phyloP scores from a whole-genome alignment of 2,888 invertebrate genomes.

The Drosophila fungiperda region DNA sequence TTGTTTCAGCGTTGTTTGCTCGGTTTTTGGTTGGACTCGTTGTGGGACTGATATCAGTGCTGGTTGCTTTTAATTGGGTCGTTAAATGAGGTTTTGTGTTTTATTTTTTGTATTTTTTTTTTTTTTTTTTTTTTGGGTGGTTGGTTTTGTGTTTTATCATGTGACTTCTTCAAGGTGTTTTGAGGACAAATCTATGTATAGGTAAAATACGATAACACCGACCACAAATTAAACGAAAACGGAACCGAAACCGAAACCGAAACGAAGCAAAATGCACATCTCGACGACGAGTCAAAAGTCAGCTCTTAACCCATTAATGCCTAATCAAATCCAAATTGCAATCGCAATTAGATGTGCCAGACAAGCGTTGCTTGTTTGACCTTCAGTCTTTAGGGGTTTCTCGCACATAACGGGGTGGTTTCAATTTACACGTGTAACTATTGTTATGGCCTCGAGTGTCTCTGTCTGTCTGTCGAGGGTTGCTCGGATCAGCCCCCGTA shows the following conservation, averaged over 20 bases:
- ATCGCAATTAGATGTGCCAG: conserved; percentile 65
- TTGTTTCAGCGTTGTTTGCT: conserved; percentile 14
- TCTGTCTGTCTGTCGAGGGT: conserved; percentile 40
- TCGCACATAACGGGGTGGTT: conserved; percentile 30
- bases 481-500: conserved; percentile 64
- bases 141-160: conserved; percentile 54
- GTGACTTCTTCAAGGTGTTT: conserved; percentile 70
- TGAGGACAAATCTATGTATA: conserved; percentile 49
- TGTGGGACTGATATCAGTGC: conserved; percentile 68
- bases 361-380: conserved; percentile 39
- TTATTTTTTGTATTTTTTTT: conserved; percentile 22
- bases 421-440: conserved; percentile 56
- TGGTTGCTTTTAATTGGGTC: conserved; percentile 77
- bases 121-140: conserved; percentile 34
- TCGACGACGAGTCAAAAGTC: conserved; percentile 53
- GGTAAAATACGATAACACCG: conserved; percentile 23
- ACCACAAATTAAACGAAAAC: background rate
- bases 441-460: conserved; percentile 45
- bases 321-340: conserved; percentile 68
- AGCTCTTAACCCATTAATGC: conserved; percentile 74
- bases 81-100: conserved; percentile 66
- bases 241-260: background rate
- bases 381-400: conserved; percentile 47
- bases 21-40: conserved; percentile 24
- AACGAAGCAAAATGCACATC: conserved; percentile 18